Percentiles rank a stretch among this genome's conserved stretches.
Evolutionary conservation across 2,888 invertebrate genomes (phyloP).

Genomic region (Meloe dianella): DNA sequence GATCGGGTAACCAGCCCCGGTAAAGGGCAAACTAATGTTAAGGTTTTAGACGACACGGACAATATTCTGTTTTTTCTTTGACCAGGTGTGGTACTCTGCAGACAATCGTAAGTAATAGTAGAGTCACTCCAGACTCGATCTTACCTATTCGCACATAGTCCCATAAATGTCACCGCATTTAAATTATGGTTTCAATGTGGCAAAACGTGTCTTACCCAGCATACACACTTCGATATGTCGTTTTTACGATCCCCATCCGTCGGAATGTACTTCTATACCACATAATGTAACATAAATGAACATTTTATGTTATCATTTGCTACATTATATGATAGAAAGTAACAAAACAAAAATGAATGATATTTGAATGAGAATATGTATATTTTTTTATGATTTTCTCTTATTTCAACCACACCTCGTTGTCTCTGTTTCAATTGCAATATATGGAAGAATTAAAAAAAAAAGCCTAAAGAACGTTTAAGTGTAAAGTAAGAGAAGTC

Average conservation of each 20-base stretch:
- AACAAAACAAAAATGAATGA: not conserved
- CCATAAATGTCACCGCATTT: slow-evolving; percentile 55
- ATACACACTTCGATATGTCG: slow-evolving; percentile 39
- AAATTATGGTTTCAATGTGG: slow-evolving; percentile 57
- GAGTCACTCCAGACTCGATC: not conserved
- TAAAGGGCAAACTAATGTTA: no score
- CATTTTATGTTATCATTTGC: slow-evolving; percentile 53
- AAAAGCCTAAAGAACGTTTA: not conserved
- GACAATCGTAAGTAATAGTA: not conserved
- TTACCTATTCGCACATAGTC: slow-evolving; percentile 40
- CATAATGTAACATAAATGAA: slow-evolving; percentile 42
- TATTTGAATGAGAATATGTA: no score
- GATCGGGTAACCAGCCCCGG: no score
- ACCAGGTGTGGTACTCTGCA: no score
- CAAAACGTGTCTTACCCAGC: slow-evolving; percentile 42
- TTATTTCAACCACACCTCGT: not conserved
- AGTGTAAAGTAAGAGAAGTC: not conserved
- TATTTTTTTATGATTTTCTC: not conserved
- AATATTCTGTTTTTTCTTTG: no score
- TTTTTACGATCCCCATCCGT: slow-evolving; percentile 51
- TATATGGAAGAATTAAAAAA: not conserved
- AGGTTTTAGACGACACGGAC: no score
- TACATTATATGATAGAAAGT: slow-evolving; percentile 37
- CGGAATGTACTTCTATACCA: slow-evolving; percentile 42
- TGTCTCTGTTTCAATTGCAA: not conserved